Evolutionary conservation across 2,797 vertebrate species (phyloP).

Genomic region (Argyrosomus regius): DNA sequence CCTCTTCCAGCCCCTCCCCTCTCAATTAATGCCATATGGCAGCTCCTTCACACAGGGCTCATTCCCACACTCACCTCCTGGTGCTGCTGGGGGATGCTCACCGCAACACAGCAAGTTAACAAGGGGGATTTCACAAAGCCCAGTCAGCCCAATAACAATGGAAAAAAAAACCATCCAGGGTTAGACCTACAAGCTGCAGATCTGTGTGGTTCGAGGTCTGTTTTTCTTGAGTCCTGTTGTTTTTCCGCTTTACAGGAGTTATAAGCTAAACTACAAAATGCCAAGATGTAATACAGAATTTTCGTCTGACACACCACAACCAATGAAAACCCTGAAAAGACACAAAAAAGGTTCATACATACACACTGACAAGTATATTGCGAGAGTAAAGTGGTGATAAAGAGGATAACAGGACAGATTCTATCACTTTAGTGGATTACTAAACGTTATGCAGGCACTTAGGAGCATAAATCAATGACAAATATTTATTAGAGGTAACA

Average conservation of each 20-base stretch:
- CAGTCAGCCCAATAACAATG: neutral
- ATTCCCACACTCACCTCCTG: conserved; percentile 30
- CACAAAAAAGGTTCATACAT: too few species aligned
- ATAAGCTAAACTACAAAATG: neutral
- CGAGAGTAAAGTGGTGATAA: too few species aligned
- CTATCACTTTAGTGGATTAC: neutral
- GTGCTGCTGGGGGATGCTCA: neutral
- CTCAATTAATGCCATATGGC: conserved; percentile 64
- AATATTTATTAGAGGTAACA: conserved; percentile 70
- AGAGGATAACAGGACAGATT: too few species aligned
- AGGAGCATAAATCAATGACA: conserved; percentile 41
- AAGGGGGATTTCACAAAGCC: conserved; percentile 19
- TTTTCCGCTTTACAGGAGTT: neutral
- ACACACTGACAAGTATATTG: too few species aligned
- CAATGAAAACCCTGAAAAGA: neutral
- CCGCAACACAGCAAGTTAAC: neutral
- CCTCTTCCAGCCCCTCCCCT: conserved; percentile 53
- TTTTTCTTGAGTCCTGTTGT: neutral
- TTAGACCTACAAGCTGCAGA: neutral
- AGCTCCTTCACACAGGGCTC: neutral
- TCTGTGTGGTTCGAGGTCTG: neutral
- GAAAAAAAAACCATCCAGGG: neutral
- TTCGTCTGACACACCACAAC: neutral
- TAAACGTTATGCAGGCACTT: neutral
- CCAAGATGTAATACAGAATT: neutral